Conservation (phyloP, 2,888 invertebrate species). For the Agapetus fuscipes region DNA sequence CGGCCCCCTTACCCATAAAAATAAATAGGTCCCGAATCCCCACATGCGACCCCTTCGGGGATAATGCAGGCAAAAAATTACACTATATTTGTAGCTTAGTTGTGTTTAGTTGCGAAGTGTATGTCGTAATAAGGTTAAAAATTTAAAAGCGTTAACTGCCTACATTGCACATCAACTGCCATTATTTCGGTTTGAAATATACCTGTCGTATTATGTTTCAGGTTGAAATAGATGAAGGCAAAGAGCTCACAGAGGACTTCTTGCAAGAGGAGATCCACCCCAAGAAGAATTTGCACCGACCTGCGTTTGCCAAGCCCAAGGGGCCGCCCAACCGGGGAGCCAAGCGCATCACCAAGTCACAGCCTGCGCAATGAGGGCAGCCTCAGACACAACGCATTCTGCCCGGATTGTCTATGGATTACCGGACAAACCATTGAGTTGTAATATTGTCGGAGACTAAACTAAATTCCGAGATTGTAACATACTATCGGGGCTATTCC, state of each 20-base stretch:
- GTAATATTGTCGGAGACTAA: too few species aligned
- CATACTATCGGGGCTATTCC: too few species aligned
- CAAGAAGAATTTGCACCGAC: slow-evolving; percentile 75
- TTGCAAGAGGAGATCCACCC: slow-evolving; percentile 92
- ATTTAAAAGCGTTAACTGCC: background rate
- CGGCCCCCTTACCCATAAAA: too few species aligned
- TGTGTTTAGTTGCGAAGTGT: too few species aligned
- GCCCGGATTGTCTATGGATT: too few species aligned
- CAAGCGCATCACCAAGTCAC: slow-evolving; percentile 72
- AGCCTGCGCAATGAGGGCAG: slow-evolving; percentile 40
- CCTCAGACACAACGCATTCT: too few species aligned
- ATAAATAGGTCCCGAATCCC: too few species aligned
- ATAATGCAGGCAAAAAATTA: too few species aligned
- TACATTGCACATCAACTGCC: background rate
- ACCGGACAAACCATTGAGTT: slow-evolving; percentile 18
- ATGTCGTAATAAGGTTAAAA: background rate
- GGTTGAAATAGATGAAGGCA: slow-evolving; percentile 86
- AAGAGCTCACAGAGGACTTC: slow-evolving; percentile 83
- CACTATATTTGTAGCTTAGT: too few species aligned
- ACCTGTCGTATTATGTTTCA: slow-evolving; percentile 40
- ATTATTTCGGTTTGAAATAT: too few species aligned
- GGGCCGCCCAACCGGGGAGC: slow-evolving; percentile 91
- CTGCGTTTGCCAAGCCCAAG: slow-evolving; percentile 93
- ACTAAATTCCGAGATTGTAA: too few species aligned
- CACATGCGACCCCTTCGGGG: too few species aligned